Percentiles rank a stretch among this genome's conserved stretches.
These are phyloP conservation scores for Hypolimnas misippus DNA, from an alignment of 2,888 invertebrate species.

Conservation along the genomic window DNA sequence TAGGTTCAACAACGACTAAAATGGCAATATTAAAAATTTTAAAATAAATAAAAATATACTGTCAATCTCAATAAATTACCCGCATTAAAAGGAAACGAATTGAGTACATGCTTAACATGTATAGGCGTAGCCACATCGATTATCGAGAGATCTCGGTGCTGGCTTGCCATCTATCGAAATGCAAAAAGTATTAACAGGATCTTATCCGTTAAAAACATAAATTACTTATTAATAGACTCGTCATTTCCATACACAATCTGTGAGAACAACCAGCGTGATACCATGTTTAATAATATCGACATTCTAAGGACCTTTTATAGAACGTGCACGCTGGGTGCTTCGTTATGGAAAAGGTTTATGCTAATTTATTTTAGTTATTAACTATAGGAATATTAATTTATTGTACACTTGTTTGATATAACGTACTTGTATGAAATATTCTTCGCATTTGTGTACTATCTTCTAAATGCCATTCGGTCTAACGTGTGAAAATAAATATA, in stretches of 20 bases:
- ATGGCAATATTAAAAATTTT: neutral
- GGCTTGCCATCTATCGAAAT: slow-evolving; percentile 11
- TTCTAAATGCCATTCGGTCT: too few species aligned
- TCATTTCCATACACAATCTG: slow-evolving; percentile 44
- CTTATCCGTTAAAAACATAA: slow-evolving; percentile 27
- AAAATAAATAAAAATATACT: neutral
- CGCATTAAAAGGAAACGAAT: slow-evolving; percentile 10
- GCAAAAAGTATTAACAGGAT: slow-evolving; percentile 26
- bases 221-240: slow-evolving; percentile 40
- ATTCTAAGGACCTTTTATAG: slow-evolving; percentile 43
- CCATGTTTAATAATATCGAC: slow-evolving; percentile 37
- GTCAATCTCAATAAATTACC: slow-evolving; percentile 3
- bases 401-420: neutral
- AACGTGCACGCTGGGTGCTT: slow-evolving; percentile 31
- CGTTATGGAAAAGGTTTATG: slow-evolving; percentile 38
- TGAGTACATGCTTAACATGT: slow-evolving; percentile 3
- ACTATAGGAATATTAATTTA: neutral
- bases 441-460: neutral
- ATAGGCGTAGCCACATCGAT: neutral
- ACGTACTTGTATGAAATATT: neutral
- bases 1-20: too few species aligned
- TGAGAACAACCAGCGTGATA: slow-evolving; percentile 40
- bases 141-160: slow-evolving; percentile 1
- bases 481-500: too few species aligned
- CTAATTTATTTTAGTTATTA: slow-evolving; percentile 27